A percentile compares a stretch with the other conserved stretches of the same genome.
These are phyloP conservation scores for Diarsia rubi DNA, from an alignment of 2,888 invertebrate species.

Conservation along the genomic window DNA sequence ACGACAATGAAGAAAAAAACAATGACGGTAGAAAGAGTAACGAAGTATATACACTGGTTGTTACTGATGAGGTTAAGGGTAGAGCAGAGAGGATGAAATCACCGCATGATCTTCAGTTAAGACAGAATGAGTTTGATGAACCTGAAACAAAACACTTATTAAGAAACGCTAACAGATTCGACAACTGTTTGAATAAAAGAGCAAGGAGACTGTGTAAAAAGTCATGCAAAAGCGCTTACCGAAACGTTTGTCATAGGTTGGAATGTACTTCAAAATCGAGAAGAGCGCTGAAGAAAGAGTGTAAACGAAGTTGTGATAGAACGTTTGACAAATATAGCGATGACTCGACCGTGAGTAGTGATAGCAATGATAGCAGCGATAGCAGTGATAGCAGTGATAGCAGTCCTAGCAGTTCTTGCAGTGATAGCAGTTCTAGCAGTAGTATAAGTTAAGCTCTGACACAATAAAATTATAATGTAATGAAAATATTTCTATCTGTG, in stretches of 20 bases:
- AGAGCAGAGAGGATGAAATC: not conserved
- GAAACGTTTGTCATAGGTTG: conserved; percentile 55
- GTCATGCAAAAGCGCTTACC: conserved; percentile 70
- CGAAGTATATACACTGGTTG: not conserved
- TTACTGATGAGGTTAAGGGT: not conserved
- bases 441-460: not conserved
- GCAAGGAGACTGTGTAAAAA: conserved; percentile 65
- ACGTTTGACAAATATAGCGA: conserved; percentile 62
- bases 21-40: not conserved
- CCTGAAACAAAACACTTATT: not conserved
- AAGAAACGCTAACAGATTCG: conserved; percentile 17
- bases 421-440: too few species aligned
- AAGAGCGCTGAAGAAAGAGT: conserved; percentile 65
- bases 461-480: not conserved
- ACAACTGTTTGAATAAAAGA: conserved; percentile 34
- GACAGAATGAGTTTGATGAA: not conserved
- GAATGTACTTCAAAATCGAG: conserved; percentile 68
- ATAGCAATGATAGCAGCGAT: too few species aligned
- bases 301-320: conserved; percentile 69
- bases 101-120: not conserved
- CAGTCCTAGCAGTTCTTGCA: too few species aligned
- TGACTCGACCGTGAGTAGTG: not conserved
- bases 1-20: not conserved
- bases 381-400: too few species aligned
- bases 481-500: not conserved